Percentiles rank a stretch among this genome's conserved stretches.
These are phyloP conservation scores for human (Homo sapiens) DNA, from an alignment of 2,113 vertebrate species.

Conservation along the genomic window DNA sequence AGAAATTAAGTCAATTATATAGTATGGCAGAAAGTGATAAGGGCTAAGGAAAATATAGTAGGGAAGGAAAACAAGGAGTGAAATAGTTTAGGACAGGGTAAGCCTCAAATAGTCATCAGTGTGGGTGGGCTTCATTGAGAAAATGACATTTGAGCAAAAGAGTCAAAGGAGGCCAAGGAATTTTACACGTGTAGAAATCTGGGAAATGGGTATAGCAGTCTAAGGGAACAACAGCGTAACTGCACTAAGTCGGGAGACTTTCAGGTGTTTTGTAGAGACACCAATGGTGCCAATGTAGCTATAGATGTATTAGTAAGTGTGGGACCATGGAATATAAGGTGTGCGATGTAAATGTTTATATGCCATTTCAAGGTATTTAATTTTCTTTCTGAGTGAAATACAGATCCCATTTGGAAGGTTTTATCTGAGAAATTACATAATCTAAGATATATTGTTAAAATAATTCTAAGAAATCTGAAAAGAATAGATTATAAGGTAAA, in stretches of 20 bases:
- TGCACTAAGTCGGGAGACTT: background rate
- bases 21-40: background rate
- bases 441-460: background rate
- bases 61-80: background rate
- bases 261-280: background rate
- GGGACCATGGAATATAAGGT: background rate
- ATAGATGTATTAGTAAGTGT: fast-evolving
- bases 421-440: background rate
- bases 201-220: background rate
- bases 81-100: background rate
- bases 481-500: background rate
- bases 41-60: background rate
- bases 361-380: background rate
- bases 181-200: background rate
- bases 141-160: background rate
- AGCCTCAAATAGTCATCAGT: background rate
- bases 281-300: background rate
- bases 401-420: background rate
- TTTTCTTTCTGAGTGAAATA: background rate
- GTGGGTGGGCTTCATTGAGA: background rate
- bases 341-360: background rate
- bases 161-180: background rate
- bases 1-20: background rate
- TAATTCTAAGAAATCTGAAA: background rate
- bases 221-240: background rate